These are phyloP conservation scores for Microhierax caerulescens DNA, from an alignment of 2,797 vertebrate species.

Conservation along the genomic window DNA sequence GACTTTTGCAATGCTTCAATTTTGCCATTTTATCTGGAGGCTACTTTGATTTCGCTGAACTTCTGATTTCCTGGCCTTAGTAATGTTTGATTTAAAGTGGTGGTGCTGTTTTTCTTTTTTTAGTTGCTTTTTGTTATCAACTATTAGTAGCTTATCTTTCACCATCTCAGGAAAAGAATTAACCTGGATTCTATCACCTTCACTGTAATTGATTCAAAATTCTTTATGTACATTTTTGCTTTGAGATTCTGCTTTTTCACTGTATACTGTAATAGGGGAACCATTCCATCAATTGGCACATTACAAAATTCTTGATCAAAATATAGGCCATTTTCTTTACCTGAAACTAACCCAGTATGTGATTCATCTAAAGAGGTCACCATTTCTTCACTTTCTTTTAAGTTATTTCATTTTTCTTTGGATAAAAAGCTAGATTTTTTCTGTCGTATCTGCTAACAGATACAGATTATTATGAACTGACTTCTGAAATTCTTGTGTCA, in stretches of 20 bases:
- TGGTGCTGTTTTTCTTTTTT: not conserved
- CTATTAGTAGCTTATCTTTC: not conserved
- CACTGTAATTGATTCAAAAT: not conserved
- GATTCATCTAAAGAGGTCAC: constrained; percentile 37
- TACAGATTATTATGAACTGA: not conserved
- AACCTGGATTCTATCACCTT: constrained; percentile 3
- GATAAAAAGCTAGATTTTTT: not conserved
- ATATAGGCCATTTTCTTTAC: constrained; percentile 36
- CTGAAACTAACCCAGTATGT: not conserved
- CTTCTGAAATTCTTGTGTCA: constrained; percentile 54
- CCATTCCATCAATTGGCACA: not conserved
- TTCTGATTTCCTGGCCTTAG: not conserved
- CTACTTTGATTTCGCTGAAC: not conserved
- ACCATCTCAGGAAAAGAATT: not conserved
- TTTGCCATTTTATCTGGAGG: constrained; percentile 30
- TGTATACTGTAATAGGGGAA: not conserved
- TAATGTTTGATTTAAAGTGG: not conserved
- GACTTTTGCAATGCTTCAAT: constrained; percentile 56
- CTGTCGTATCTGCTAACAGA: not conserved
- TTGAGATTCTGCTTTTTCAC: not conserved
- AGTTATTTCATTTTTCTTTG: constrained; percentile 18
- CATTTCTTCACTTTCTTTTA: constrained; percentile 48
- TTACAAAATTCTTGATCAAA: constrained; percentile 59
- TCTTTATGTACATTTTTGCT: constrained; percentile 39
- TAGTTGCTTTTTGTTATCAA: constrained; percentile 8